Evolutionary conservation across 2,113 vertebrate genomes (phyloP), one percentile per base, ranked within the genome.

Genomic region (Uropsilus gracilis): DNA sequence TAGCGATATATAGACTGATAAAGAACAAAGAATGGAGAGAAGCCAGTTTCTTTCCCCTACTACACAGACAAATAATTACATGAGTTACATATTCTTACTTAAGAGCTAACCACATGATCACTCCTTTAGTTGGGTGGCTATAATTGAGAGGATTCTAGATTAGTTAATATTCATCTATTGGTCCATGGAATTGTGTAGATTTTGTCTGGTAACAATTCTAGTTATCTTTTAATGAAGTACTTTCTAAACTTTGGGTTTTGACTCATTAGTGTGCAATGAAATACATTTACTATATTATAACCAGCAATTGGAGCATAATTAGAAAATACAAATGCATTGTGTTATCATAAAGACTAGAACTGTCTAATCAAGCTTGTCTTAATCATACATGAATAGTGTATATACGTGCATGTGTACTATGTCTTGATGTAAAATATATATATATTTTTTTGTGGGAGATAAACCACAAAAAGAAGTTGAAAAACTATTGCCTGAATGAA

Each of bases 161-260:
- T 96, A 83, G 8, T 20, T 22, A 55, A 86, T 82, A 44, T 66
- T 91, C 69, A 86, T 37, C 50, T 69, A 73, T 46, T 72, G 76
- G 26, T 86, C 78, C 17, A 77, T 61, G 10, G 37, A 85, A 53
- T 83, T 48, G 32, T 89, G 37, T 93, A 83, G 30, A 61, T 68
- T 89, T 94, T 95, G 42, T 73, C 85, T 89, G 8, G 71, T 94
- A 84, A 86, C 10, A 73, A 77, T 59, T 92, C 42, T 73, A 85
- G 69, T 81, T 69, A 91, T 61, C 28, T 39, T 37, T 87, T 91
- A 77, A 53, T 84, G 20, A 80, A 75, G 32, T 82, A 61, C 63
- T 94, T 93, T 92, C 63, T 59, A 91, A 91, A 77, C 37, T 12
- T 14, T 85, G 48, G n/a, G 5, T 30, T 94, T 93, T 68, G 32